phyloP scores from a whole-genome alignment of 2,113 vertebrate genomes.

The Brachypodius melanocephalos region DNA sequence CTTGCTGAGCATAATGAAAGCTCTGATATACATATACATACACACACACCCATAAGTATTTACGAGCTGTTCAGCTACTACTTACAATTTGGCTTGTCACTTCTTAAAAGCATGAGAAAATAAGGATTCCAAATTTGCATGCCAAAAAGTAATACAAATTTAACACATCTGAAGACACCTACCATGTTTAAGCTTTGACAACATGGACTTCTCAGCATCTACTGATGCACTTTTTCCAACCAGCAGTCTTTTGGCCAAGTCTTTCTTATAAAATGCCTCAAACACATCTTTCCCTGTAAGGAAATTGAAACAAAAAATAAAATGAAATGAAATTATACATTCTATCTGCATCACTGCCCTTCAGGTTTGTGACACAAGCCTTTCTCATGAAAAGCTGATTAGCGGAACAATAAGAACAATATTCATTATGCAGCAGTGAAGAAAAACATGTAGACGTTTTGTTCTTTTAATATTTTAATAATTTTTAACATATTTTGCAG shows the following conservation, averaged over 20 bases:
- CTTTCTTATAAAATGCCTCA: slow-evolving; percentile 85
- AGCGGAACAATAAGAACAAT: not conserved
- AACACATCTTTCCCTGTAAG: slow-evolving; percentile 82
- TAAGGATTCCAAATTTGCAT: not conserved
- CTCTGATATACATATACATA: accelerated
- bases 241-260: slow-evolving; percentile 81
- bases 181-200: slow-evolving; percentile 85
- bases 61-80: not conserved
- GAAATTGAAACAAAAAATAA: not conserved
- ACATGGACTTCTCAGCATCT: slow-evolving; percentile 84
- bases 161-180: not conserved
- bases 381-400: not conserved
- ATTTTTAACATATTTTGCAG: not conserved
- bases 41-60: not conserved
- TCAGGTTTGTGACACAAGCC: not conserved
- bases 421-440: not conserved
- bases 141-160: not conserved
- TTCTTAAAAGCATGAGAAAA: not conserved
- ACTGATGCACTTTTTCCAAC: slow-evolving; percentile 85
- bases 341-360: not conserved
- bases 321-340: not conserved
- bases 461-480: not conserved
- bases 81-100: not conserved
- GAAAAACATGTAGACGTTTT: not conserved
- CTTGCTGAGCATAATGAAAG: not conserved